Evolutionary conservation across 2,797 vertebrate genomes (phyloP), one percentile per base, ranked within the genome.

Genomic region (Acipenser ruthenus): DNA sequence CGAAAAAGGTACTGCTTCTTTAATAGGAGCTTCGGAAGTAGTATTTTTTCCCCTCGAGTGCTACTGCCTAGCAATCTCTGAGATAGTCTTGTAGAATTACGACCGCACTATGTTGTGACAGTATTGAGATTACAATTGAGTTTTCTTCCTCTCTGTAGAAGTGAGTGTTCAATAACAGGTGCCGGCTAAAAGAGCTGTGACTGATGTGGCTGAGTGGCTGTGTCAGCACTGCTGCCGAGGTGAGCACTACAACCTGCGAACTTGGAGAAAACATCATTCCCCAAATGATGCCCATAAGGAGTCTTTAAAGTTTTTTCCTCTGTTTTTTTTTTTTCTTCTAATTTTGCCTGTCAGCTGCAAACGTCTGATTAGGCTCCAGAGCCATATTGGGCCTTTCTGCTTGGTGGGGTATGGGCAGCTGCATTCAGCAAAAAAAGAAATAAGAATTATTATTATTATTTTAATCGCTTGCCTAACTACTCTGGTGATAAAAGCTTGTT

Each of bases 51-150:
- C 53, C n/a, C 10, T 18, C 6, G 47, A 73, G 68, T 68, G 69
- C 74, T 65, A 66, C 73, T 74, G 77, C 79, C 75, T 79, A 82
- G 83, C 86, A 63, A 52, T 70, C 74, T 80, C 86, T 77, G 79
- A 77, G 84, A 73, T 73, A 82, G 81, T 72, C 84, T 86, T 83
- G 86, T 88, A 79, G 81, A 88, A 90, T 91, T 88, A 91, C 83
- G 82, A 81, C 82, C 87, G 80, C 83, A 84, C 79, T 75, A 67
- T 83, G 81, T 83, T 86, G 84, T 82, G 84, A 92, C 88, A 90
- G 84, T 85, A 83, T 79, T 88, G 89, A 90, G 91, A 89, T 88
- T 85, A 86, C 88, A 89, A 90, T 87, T 83, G 80, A 89, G 90
- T 85, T 88, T 85, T 74, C 75, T 69, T 79, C 80, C 80, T 84